Conservation (phyloP, 2,113 vertebrate genomes). For the Gila orcuttii region DNA sequence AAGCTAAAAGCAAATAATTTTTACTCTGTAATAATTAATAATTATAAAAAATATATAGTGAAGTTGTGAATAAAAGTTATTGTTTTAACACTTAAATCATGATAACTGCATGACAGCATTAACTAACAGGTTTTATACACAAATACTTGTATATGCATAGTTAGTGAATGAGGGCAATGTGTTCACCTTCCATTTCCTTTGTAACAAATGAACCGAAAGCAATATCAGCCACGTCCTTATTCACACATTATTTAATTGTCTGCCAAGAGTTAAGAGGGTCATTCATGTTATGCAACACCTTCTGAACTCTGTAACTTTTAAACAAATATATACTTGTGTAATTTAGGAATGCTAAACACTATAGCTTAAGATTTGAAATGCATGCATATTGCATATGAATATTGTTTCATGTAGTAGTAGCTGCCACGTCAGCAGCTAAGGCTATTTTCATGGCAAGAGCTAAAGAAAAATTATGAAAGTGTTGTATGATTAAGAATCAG, state of each 20-base stretch:
- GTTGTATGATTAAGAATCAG: too few relatives aligned
- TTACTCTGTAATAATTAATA: neutral
- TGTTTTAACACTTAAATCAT: neutral
- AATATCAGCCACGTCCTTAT: neutral
- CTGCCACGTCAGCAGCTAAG: too few relatives aligned
- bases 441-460: too few relatives aligned
- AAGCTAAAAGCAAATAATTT: neutral
- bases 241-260: conserved; percentile 5
- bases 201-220: neutral
- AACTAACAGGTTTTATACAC: neutral
- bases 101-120: neutral
- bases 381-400: neutral
- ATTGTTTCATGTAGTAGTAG: neutral
- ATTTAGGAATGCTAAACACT: neutral
- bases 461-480: too few relatives aligned
- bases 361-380: neutral
- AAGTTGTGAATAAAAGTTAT: neutral
- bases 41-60: too few relatives aligned
- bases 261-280: conserved; percentile 8
- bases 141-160: neutral
- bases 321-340: neutral
- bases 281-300: conserved; percentile 12
- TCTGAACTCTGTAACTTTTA: conserved; percentile 3
- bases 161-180: neutral
- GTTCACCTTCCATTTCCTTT: neutral